Conservation (phyloP, 2,113 vertebrate species). For the Zootoca vivipara region DNA sequence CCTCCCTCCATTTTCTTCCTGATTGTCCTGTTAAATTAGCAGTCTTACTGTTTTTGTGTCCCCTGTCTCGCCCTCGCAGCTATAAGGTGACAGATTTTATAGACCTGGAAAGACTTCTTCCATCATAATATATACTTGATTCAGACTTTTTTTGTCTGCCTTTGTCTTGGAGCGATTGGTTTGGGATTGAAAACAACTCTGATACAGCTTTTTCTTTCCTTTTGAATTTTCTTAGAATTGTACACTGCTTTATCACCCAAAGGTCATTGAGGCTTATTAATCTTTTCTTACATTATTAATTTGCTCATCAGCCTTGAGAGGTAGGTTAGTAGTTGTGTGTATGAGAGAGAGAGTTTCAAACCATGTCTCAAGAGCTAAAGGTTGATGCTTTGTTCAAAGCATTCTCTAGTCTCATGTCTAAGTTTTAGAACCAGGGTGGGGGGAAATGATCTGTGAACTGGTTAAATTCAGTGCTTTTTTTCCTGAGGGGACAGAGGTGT, state of each 20-base stretch:
- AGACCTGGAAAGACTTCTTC: background rate
- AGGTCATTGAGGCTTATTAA: background rate
- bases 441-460: background rate
- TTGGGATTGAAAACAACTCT: conserved; percentile 13
- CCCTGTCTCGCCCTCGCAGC: background rate
- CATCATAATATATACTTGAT: background rate
- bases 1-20: background rate
- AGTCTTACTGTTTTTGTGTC: background rate
- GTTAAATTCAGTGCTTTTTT: background rate
- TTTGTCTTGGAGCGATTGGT: background rate
- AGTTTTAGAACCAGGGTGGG: background rate
- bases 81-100: accelerated
- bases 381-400: background rate
- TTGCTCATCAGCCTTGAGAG: background rate
- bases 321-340: background rate
- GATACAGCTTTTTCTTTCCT: background rate
- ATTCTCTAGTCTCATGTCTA: background rate
- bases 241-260: background rate
- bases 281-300: background rate
- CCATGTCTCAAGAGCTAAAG: background rate
- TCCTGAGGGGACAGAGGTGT: too few species aligned
- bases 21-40: background rate
- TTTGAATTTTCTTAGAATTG: background rate
- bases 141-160: background rate
- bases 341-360: background rate